A percentile compares a stretch with the other conserved stretches of the same genome.
Conservation (phyloP, 2,888 invertebrate species). For the Coremacera marginata region DNA sequence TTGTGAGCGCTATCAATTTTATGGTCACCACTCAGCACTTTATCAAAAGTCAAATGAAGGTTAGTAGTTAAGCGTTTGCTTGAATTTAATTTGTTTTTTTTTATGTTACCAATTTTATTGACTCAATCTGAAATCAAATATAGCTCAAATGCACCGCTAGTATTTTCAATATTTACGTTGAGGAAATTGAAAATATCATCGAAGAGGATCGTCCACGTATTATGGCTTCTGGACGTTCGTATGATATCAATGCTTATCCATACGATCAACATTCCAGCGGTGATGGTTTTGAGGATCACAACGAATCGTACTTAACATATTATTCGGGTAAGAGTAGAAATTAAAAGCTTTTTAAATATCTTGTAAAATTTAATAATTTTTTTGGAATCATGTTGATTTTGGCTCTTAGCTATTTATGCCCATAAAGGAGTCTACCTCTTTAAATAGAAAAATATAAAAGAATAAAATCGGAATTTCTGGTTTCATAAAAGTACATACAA, state of each 20-base stretch:
- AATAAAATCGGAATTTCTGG: no score
- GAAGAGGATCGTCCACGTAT: constrained; percentile 69
- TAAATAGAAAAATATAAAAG: no score
- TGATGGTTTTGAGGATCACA: constrained; percentile 65
- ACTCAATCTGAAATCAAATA: background rate
- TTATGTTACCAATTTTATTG: background rate
- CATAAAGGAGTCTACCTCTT: no score
- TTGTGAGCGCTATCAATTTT: constrained; percentile 66
- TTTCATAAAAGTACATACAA: no score
- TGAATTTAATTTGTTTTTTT: background rate
- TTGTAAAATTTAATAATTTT: no score
- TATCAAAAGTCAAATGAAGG: constrained; percentile 66
- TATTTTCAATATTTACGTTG: constrained; percentile 68
- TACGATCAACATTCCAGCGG: constrained; percentile 61
- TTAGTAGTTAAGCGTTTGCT: constrained; percentile 45
- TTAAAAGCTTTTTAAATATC: background rate
- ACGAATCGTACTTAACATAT: constrained; percentile 67
- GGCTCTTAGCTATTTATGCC: no score
- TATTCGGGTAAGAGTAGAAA: constrained; percentile 60
- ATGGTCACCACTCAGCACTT: constrained; percentile 68
- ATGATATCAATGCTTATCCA: constrained; percentile 66
- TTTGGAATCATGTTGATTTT: no score
- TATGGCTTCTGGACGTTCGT: constrained; percentile 69
- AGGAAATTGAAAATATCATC: constrained; percentile 67
- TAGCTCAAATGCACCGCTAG: constrained; percentile 68